A percentile compares a stretch with the other conserved stretches of the same genome.
These are phyloP conservation scores for Parnassius mnemosyne DNA, from an alignment of 2,888 invertebrate genomes.

Conservation along the genomic window DNA sequence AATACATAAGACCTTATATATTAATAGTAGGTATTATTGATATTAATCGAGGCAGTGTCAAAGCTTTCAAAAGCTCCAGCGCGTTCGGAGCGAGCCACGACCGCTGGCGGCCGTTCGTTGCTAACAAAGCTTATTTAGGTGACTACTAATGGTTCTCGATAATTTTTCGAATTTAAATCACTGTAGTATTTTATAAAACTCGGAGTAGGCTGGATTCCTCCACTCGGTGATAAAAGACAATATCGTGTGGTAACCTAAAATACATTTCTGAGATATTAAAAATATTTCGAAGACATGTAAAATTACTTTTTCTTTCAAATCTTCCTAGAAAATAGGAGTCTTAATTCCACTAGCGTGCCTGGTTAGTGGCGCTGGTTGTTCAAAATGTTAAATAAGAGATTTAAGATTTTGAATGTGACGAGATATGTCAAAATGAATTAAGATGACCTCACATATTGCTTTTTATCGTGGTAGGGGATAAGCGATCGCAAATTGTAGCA, in stretches of 20 bases:
- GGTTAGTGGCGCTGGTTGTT: too few relatives aligned
- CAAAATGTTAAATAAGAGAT: too few relatives aligned
- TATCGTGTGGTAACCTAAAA: too few relatives aligned
- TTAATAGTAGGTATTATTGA: constrained; percentile 3
- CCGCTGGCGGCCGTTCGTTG: background rate
- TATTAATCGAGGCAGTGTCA: background rate
- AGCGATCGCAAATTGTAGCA: constrained; percentile 37
- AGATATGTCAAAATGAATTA: too few relatives aligned
- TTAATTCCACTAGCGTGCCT: too few relatives aligned
- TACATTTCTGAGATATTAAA: too few relatives aligned
- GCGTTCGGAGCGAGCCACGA: background rate
- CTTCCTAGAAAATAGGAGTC: too few relatives aligned
- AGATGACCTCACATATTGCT: background rate
- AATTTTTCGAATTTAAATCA: background rate
- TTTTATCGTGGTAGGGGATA: background rate
- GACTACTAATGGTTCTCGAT: background rate
- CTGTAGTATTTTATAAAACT: background rate
- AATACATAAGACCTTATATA: background rate
- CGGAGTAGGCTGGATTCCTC: too few relatives aligned
- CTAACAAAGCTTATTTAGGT: constrained; percentile 1
- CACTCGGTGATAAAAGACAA: too few relatives aligned
- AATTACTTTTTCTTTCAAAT: too few relatives aligned
- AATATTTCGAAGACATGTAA: too few relatives aligned
- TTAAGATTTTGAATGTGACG: too few relatives aligned
- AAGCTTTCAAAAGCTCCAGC: background rate